Base-by-base conservation (phyloP, 2,113 vertebrate genomes). In the Hiodon tergisus region DNA sequence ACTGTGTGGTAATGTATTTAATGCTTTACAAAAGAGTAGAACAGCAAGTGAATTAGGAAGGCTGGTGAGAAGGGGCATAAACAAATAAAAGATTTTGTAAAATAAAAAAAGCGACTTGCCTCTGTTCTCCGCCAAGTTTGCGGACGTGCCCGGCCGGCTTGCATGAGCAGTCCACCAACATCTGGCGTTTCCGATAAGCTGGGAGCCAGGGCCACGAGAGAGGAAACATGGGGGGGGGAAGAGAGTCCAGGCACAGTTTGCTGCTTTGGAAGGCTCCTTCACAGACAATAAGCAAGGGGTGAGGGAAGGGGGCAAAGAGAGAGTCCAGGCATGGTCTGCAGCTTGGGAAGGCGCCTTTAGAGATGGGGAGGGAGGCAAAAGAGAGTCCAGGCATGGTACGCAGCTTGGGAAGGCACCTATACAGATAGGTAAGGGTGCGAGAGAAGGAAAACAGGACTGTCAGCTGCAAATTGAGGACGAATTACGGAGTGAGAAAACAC, bases 151-250 rank as follows among this genome's bases (percentile, higher is more conserved):
- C 77, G 78, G 76, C 78, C 69, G 53, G 82, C 84, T 89, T 86
- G 81, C 69, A 76, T 69, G 86, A 88, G 87, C 74, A 57, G 77
- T 85, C 82, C 74, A 80, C 66, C 69, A 66, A 83, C 89, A 90
- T 88, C 90, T 92, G 89, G 85, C 31, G 85, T 72, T 80, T 72
- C 82, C 80, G 90, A 92, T 92, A 91, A 92, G 88, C 79, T 69
- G 55, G 48, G 67, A 84, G 87, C 88, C 84, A 87, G 17, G 31
- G 65, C 66, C 13, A 83, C 76, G 79, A 80, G 75, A 69, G 73
- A 71, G 67, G 55, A 70, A 79, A 77, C 72, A 77, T 81, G 14
- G 73, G 47, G 10, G 47, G 16, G 46, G 31, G 71, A 58, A 72
- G 63, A 51, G 55, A 76, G 8, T 67, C 66, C 54, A 31, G 31